Conservation (phyloP, 2,113 vertebrate genomes). For the Grantiella picta region DNA sequence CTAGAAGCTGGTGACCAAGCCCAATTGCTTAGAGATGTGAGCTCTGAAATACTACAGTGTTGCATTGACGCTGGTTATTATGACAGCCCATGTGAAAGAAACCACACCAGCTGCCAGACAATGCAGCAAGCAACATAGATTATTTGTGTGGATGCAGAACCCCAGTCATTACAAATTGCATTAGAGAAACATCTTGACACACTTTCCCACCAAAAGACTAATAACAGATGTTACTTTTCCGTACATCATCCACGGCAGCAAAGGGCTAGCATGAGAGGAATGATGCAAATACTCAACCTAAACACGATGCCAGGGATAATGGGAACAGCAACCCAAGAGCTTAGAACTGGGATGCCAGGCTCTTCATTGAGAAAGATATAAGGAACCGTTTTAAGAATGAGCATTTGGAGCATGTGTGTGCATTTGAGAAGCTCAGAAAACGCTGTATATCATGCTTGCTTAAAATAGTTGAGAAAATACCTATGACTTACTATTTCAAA, state of each 20-base stretch:
- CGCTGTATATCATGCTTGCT: not conserved
- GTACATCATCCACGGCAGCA: not conserved
- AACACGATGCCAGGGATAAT: accelerated
- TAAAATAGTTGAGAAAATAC: not conserved
- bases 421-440: not conserved
- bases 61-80: not conserved
- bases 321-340: not conserved
- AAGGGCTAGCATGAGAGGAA: not conserved
- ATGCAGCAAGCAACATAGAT: not conserved
- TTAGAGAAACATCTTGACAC: not conserved
- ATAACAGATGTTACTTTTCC: not conserved
- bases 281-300: not conserved
- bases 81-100: not conserved
- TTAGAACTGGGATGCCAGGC: not conserved
- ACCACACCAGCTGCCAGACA: not conserved
- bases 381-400: not conserved
- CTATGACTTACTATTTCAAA: not conserved
- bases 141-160: not conserved
- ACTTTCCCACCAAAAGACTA: not conserved
- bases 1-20: not conserved
- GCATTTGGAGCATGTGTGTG: not conserved
- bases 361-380: not conserved
- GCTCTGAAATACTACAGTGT: not conserved
- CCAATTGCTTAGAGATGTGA: not conserved
- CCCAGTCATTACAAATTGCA: not conserved